Base-by-base conservation (phyloP, 2,113 vertebrate species). In the Ceyx cyanopectus region DNA sequence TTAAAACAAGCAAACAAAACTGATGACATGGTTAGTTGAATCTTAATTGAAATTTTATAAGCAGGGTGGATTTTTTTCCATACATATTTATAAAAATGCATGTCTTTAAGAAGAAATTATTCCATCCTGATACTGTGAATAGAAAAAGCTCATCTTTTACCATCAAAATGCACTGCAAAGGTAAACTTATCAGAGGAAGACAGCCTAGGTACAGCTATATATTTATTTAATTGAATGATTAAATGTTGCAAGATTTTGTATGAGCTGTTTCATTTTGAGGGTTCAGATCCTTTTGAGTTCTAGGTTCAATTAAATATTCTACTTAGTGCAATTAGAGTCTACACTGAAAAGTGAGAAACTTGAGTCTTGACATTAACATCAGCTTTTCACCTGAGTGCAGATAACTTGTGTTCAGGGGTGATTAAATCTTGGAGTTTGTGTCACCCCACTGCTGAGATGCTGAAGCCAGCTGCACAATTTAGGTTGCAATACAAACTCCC, bases 351-450 rank as follows among this genome's bases (percentile, higher is more conserved):
- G 9, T 26, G 29, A 32, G 78, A 60, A 63, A 60, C 21, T 50
- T 1, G 7, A 24, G 40, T 27, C 0, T 0, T n/a, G 37, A 58
- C 12, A 21, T 63, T 41, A 58, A 34, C n/a, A 23, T 2, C 30
- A 34, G 18, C 9, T 45, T 48, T 72, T 22, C 43, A 32, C 7
- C 5, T 27, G 65, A 63, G 15, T 58, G 19, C 43, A 73, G 20
- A 12, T 37, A 27, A 12, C 37, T 15, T 5, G 26, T 37, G 18
- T 34, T 45, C 14, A 43, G 50, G 14, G 32, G 3, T 40, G 65
- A 20, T 19, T 26, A 50, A 6, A 9, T 50, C 76, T 20, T 54
- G 23, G 34, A 51, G 26, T 34, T 41, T 18, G 6, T 63, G 62
- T 56, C 6, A 12, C 37, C 26, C 17, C 30, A 23, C 27, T 45